A percentile compares a stretch with the other conserved stretches of the same genome.
phyloP scores from a whole-genome alignment of 2,113 vertebrate species.

The Platichthys stellatus region DNA sequence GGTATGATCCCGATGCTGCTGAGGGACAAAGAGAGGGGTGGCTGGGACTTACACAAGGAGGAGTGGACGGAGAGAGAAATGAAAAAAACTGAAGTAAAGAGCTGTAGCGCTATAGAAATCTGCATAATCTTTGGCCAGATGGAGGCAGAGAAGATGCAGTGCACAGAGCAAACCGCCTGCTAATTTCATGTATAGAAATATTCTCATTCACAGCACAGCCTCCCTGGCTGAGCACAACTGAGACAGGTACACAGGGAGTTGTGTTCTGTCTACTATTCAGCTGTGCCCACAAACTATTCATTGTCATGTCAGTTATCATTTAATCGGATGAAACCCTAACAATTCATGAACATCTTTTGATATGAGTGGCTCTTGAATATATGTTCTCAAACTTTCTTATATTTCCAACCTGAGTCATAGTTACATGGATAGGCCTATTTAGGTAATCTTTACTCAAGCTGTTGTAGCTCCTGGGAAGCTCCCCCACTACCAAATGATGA shows the following conservation, averaged over 20 bases:
- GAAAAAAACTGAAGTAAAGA: neutral
- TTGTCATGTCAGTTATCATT: neutral
- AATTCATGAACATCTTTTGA: neutral
- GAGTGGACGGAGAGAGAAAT: neutral
- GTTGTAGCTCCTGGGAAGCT: neutral
- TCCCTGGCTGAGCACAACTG: neutral
- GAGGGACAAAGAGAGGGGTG: slow-evolving; percentile 21
- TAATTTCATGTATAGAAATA: neutral
- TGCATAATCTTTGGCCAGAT: neutral
- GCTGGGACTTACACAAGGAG: neutral
- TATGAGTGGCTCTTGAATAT: neutral
- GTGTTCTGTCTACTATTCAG: neutral
- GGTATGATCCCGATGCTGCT: slow-evolving; percentile 38
- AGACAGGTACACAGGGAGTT: neutral
- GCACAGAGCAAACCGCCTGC: neutral
- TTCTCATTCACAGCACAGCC: slow-evolving; percentile 3
- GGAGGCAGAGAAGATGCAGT: neutral
- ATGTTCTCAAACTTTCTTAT: neutral
- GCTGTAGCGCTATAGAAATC: neutral
- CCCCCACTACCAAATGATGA: neutral
- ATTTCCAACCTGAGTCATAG: neutral
- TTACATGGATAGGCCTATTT: neutral
- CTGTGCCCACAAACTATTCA: neutral
- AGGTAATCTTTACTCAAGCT: neutral
- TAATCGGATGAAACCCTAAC: neutral